Conservation (phyloP, 2,797 vertebrate species). For the Sebastes matsubarae region DNA sequence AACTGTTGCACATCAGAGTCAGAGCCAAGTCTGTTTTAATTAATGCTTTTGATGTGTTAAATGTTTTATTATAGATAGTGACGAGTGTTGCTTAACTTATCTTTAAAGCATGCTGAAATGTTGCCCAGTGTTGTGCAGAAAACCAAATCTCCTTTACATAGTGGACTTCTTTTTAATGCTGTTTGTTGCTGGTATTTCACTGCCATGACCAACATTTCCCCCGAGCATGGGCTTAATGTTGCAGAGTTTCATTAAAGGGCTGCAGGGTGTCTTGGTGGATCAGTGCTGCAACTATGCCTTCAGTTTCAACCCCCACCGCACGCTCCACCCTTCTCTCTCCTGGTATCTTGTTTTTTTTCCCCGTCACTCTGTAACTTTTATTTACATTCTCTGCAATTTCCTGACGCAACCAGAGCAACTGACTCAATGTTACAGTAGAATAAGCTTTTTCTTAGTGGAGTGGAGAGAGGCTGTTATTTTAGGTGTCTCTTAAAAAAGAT, state of each 20-base stretch:
- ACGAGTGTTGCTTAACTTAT: neutral
- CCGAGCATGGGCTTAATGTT: conserved; percentile 7
- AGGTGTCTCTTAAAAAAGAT: neutral
- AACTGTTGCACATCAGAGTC: neutral
- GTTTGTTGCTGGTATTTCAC: neutral
- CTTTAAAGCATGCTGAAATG: neutral
- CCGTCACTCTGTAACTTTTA: conserved; percentile 13
- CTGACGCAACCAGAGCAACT: conserved; percentile 5
- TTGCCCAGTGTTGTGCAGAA: neutral
- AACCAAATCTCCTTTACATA: neutral
- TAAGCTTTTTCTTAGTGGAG: neutral
- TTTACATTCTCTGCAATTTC: conserved; percentile 20
- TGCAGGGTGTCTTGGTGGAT: conserved; percentile 29
- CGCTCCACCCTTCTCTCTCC: neutral
- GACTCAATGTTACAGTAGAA: conserved; percentile 5
- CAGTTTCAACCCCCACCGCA: neutral
- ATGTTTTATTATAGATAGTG: neutral
- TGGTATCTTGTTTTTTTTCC: neutral
- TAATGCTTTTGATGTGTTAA: neutral
- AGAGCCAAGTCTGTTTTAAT: neutral
- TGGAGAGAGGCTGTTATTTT: neutral
- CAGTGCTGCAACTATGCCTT: conserved; percentile 16
- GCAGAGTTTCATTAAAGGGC: conserved; percentile 11
- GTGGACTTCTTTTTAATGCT: neutral
- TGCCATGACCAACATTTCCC: neutral